phyloP scores from a whole-genome alignment of 2,113 vertebrate genomes.

The Chunga burmeisteri region DNA sequence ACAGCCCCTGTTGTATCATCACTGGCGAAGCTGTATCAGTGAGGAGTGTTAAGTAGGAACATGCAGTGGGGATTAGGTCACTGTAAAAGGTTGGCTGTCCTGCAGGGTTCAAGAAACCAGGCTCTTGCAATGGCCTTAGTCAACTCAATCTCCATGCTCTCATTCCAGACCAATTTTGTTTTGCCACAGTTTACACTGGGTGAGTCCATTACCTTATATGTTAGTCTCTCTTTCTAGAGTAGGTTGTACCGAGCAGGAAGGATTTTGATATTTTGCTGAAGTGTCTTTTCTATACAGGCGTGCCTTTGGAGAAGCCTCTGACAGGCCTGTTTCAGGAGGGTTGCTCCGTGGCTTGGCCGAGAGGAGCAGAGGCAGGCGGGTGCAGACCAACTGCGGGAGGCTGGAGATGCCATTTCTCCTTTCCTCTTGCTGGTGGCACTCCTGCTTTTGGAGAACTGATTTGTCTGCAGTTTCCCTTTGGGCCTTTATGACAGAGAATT shows the following conservation, averaged over 20 bases:
- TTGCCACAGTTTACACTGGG: neutral
- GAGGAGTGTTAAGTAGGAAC: neutral
- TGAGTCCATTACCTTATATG: neutral
- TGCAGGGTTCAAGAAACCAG: neutral
- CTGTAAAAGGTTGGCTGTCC: neutral
- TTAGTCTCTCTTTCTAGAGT: neutral
- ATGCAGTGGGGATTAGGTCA: neutral
- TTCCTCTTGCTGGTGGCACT: neutral
- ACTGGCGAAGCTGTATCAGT: neutral
- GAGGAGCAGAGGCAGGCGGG: neutral
- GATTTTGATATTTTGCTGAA: neutral
- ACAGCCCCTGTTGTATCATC: fast-evolving
- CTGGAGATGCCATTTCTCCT: neutral
- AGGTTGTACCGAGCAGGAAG: neutral
- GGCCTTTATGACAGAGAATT: neutral
- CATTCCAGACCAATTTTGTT: neutral
- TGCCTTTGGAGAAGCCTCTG: neutral
- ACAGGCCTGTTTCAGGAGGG: neutral
- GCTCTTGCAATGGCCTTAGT: neutral
- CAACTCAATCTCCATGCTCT: fast-evolving
- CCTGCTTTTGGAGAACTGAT: neutral
- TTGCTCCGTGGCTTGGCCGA: neutral
- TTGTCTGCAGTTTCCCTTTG: neutral
- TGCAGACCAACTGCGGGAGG: neutral
- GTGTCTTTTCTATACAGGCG: neutral